Percentiles rank a stretch among this genome's conserved stretches.
These are phyloP conservation scores for Anableps anableps DNA, from an alignment of 2,797 vertebrate species.

Conservation along the genomic window DNA sequence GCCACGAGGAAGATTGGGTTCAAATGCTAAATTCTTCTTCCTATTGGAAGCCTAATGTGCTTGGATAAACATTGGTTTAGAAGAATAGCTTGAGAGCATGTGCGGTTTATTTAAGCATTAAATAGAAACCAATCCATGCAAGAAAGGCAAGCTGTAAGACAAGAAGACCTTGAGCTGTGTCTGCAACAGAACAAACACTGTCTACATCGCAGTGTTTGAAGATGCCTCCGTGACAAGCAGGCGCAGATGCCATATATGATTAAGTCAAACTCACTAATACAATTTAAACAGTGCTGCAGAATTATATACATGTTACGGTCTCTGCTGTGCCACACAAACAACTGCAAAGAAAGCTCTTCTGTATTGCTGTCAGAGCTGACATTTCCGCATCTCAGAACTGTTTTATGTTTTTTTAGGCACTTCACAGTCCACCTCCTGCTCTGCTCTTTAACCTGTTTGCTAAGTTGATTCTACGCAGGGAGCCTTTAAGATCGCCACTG, in stretches of 20 bases:
- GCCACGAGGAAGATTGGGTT: slow-evolving; percentile 34
- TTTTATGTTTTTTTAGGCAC: not conserved
- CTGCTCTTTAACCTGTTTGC: slow-evolving; percentile 31
- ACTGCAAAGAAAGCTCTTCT: not conserved
- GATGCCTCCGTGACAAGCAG: slow-evolving; percentile 19
- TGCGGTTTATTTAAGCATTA: slow-evolving; percentile 28
- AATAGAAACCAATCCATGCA: slow-evolving; percentile 21
- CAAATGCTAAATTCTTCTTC: slow-evolving; percentile 34
- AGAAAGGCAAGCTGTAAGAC: slow-evolving; percentile 14
- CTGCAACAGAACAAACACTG: slow-evolving; percentile 9
- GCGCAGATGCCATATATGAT: slow-evolving; percentile 12
- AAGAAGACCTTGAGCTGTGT: slow-evolving; percentile 37
- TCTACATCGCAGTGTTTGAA: slow-evolving; percentile 8
- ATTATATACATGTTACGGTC: not conserved
- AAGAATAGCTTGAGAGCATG: slow-evolving; percentile 24
- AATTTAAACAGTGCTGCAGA: slow-evolving; percentile 14
- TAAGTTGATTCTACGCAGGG: slow-evolving; percentile 19
- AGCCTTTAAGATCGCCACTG: slow-evolving; percentile 31
- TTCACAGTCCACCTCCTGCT: slow-evolving; percentile 10
- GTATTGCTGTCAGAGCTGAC: not conserved
- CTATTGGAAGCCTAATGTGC: slow-evolving; percentile 28
- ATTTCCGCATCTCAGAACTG: not conserved
- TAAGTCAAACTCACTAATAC: slow-evolving; percentile 21
- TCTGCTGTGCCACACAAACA: not conserved
- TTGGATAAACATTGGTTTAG: slow-evolving; percentile 38